Evolutionary conservation across 2,113 vertebrate species (phyloP), one percentile per base, ranked within the genome.

Genomic region (Ginglymostoma cirratum): DNA sequence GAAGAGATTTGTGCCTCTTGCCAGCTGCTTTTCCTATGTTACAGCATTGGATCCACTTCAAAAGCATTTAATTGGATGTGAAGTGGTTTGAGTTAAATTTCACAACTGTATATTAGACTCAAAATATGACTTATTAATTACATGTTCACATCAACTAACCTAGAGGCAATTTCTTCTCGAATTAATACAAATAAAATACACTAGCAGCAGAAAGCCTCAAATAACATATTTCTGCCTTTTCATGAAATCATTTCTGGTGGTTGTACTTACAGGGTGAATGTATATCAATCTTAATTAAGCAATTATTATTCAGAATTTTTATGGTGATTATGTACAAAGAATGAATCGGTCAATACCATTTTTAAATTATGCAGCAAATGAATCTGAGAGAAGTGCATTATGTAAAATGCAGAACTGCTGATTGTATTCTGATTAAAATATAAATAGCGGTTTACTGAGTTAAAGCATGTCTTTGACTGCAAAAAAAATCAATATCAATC

Each of bases 261-360:
- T 19, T 66, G 5, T n/a, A 61, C 10, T 87, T 93, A 72, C 14
- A 95, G 24, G 48, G 27, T 76, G 94, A 95, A 95, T 10, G 42
- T 76, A 76, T 95, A 76, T 95, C 69, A 95, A 42, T 95, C 94
- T 72, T 72, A 72, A 76, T 95, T 70, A 72, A 45, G 94, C 67
- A 95, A 95, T 95, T 48, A 95, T 95, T 52, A 90, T 15, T 7
- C 72, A 93, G 61, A 66, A 93, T 21, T 66, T 52, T 65, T 93
- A 61, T 72, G 27, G 21, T 95, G 72, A 76, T 70, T 94, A 69
- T 15, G 21, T 23, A 27, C 66, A 5, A 34, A 67, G 38, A 45
- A 45, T 67, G 45, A 94, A 69, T 45, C n/a, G 5, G 65, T 94
- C 66, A 66, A 94, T 24, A 69, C 65, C 92, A 69, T 45, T 94